Evolutionary conservation across 2,113 vertebrate species (phyloP), one percentile per base, ranked within the genome.

Genomic region (cattle (Bos taurus)): DNA sequence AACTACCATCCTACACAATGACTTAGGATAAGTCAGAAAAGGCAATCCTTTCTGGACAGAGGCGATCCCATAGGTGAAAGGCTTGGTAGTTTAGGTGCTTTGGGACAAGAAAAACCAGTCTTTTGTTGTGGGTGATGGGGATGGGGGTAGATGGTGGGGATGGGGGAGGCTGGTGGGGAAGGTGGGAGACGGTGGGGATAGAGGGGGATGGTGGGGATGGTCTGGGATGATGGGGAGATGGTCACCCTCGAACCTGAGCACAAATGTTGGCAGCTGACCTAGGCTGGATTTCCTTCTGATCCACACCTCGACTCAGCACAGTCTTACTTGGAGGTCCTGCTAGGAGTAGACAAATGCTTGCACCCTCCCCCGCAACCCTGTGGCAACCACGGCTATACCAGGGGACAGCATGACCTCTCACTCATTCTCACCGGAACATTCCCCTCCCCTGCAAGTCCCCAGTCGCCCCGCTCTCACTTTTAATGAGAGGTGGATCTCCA

Each of bases 331-430:
- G 28, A 60, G 23, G 26, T 5, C 50, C 23, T 84, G 13, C 21
- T 2, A 16, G 26, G 10, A 3, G 1, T 7, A 52, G 62, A n/a
- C 2, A 1, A 30, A 9, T n/a, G 40, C 13, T 26, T 12, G 9
- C 28, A 26, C 36, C 23, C 11, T 30, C 11, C 36, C 2, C 57
- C 3, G 0, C 46, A 1, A 5, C 8, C 7, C 28, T 0, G 0
- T 30, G 36, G 48, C 62, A 28, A 17, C 48, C 23, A 30, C 2
- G 26, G 1, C 33, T 40, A 19, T 23, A n/a, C 2, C 1, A 17
- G 67, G n/a, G 90, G 28, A 50, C 54, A 94, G 17, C 5, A 30
- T 46, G 15, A 13, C 15, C n/a, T 25, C 4, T 25, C 17, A 3
- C 59, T 36, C 21, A 0, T 59, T 43, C 14, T 57, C 48, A 14